Evolutionary conservation across 2,113 vertebrate species (phyloP).

Genomic region (Albula goreensis): DNA sequence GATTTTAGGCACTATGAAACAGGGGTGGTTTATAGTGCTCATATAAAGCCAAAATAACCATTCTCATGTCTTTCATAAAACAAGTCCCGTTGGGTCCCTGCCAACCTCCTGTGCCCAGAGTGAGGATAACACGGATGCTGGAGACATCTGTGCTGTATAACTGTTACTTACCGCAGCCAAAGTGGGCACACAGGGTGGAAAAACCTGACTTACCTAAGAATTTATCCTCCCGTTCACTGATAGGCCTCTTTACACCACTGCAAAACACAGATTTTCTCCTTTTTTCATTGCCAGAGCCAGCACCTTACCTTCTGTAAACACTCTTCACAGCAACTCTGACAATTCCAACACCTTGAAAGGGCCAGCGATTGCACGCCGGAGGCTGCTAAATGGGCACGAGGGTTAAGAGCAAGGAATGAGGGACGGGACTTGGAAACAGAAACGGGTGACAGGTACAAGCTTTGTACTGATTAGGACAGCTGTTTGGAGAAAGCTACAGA

Average conservation of each 20-base stretch:
- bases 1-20: neutral
- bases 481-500: no score
- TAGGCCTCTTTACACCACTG: neutral
- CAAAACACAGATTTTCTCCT: neutral
- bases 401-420: neutral
- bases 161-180: slow-evolving; percentile 27
- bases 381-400: neutral
- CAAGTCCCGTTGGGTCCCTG: neutral
- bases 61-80: neutral
- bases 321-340: neutral
- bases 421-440: no score
- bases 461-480: neutral
- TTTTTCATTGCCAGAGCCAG: neutral
- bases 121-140: neutral
- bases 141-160: neutral
- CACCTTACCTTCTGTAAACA: neutral
- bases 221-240: neutral
- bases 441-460: neutral
- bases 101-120: neutral
- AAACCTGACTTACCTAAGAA: slow-evolving; percentile 25
- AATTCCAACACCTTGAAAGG: neutral
- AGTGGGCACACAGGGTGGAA: neutral
- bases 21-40: neutral
- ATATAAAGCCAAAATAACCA: neutral
- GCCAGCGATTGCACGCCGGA: neutral